phyloP scores from a whole-genome alignment of 2,113 vertebrate genomes.

The Nesogale talazaci region DNA sequence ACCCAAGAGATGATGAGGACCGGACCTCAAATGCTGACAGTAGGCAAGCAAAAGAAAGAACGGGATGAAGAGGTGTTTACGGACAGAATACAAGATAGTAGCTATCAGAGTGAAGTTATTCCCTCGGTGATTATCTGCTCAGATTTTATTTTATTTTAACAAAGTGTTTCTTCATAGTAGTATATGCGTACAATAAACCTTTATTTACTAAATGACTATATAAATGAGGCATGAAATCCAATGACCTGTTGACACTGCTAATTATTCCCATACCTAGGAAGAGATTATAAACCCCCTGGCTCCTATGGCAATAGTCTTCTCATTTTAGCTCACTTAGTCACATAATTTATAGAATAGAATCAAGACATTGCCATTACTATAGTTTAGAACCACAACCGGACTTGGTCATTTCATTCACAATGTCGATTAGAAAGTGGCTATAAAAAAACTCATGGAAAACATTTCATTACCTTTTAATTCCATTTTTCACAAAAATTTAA shows the following conservation, averaged over 20 bases:
- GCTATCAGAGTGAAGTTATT: no score
- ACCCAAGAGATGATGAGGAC: neutral
- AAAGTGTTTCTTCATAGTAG: neutral
- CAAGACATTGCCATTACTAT: neutral
- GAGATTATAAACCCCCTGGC: neutral
- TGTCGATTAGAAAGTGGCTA: neutral
- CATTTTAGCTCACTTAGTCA: neutral
- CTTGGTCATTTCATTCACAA: neutral
- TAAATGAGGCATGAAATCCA: neutral
- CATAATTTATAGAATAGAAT: neutral
- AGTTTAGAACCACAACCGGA: neutral
- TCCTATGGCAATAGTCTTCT: neutral
- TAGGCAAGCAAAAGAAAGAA: neutral
- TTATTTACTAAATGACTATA: constrained; percentile 30
- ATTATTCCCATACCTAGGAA: no score
- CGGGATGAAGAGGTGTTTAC: neutral
- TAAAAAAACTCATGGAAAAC: no score
- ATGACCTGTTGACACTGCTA: neutral
- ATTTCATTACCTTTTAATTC: no score
- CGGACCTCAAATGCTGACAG: neutral
- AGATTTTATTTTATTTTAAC: neutral
- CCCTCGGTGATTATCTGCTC: no score
- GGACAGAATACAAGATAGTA: no score
- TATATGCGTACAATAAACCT: constrained; percentile 14
- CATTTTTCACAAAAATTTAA: no score